Base-by-base conservation (phyloP, 2,113 vertebrate species). In the Myrmophylax atrothorax region DNA sequence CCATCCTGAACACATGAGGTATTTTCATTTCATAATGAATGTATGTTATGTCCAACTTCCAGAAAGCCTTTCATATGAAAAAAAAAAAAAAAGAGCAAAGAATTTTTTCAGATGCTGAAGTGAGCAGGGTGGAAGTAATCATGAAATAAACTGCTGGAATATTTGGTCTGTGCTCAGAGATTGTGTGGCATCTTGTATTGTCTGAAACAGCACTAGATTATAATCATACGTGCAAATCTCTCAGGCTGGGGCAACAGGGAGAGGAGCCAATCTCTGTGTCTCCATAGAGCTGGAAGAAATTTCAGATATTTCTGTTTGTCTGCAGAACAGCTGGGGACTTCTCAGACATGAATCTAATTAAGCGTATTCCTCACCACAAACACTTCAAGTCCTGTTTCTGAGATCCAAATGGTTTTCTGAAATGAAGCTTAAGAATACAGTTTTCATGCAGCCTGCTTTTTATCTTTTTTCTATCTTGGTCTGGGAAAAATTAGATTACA, bases 321-420 rank as follows among this genome's bases (percentile, higher is more conserved):
- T 95, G 92, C 58, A 44, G 92, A 97, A 95, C 97, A 98, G 97
- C 97, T 97, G 96, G 95, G 93, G 80, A 81, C 91, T 96, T 93
- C 91, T 95, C 94, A 93, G 97, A 81, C 89, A 86, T 91, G 92
- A 97, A 97, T 98, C 96, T 97, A 97, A 98, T 97, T 97, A 97
- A 97, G 91, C 95, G 84, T 97, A 90, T 93, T 98, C 79, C 96
- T 97, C 62, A 20, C 97, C 97, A 96, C 94, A 97, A 96, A 97
- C 97, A 95, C 87, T 97, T 95, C 84, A 49, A 92, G 75, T 96
- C 97, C 96, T 97, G 75, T 97, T 97, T 97, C 96, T 97, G 93
- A 96, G 93, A 94, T 96, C 93, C 18, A 37, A 93, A 88, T 77
- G 19, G 84, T 96, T 97, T 93, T 95, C 96, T 18, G 44, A 96